Percentiles rank a stretch among this genome's conserved stretches.
Conservation (phyloP, 1,140 invertebrate species). For the Zaprionus inermis region DNA sequence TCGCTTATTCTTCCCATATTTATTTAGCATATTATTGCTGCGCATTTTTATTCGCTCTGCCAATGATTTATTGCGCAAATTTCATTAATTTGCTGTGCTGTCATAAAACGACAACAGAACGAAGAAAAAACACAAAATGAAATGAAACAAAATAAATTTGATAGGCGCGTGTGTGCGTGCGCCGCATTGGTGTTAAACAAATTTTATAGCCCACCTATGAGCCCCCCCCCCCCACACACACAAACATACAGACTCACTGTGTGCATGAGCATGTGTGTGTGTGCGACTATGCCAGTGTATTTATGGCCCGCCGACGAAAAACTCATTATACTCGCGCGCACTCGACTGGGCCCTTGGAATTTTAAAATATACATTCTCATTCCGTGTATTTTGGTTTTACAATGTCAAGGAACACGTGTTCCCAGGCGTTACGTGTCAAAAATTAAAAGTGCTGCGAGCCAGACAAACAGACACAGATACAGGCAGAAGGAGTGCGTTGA, state of each 20-base stretch:
- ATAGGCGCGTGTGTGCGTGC: constrained; percentile 57
- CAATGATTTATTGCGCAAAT: constrained; percentile 77
- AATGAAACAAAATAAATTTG: constrained; percentile 72
- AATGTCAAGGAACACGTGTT: constrained; percentile 72
- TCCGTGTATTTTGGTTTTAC: constrained; percentile 28
- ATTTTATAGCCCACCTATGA: constrained; percentile 57
- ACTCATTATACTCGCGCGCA: constrained; percentile 64
- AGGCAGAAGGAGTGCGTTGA: constrained; percentile 7
- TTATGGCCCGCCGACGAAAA: constrained; percentile 55
- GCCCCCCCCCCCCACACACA: too few relatives aligned
- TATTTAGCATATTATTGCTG: constrained; percentile 48
- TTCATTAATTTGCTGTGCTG: constrained; percentile 79
- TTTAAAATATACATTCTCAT: constrained; percentile 55
- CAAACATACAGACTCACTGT: too few relatives aligned
- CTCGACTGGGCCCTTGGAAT: constrained; percentile 45
- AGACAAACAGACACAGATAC: neutral
- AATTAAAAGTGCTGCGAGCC: constrained; percentile 62
- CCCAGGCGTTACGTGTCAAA: constrained; percentile 70
- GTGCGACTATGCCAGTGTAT: constrained; percentile 41
- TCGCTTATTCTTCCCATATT: constrained; percentile 27
- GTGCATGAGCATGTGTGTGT: too few relatives aligned
- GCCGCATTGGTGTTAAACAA: constrained; percentile 51
- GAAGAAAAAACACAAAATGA: constrained; percentile 37
- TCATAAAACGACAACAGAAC: constrained; percentile 63
- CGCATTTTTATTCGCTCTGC: constrained; percentile 29